phyloP scores from a whole-genome alignment of 2,797 vertebrate genomes.

The Rhinogobio ventralis region DNA sequence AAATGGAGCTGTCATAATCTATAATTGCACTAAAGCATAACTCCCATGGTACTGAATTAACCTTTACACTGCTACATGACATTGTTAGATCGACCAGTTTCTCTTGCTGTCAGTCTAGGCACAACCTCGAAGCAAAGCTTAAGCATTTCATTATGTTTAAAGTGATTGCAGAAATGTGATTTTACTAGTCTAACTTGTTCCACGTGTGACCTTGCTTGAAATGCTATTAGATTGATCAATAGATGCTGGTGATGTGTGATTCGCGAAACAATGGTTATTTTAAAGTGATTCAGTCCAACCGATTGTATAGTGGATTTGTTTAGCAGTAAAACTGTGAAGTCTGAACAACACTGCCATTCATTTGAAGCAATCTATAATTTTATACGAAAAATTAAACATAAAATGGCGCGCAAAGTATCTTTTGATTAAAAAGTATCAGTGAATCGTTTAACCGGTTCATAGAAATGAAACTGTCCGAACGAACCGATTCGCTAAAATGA shows the following conservation, averaged over 20 bases:
- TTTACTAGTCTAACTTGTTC: slow-evolving; percentile 19
- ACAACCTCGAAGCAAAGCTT: not conserved
- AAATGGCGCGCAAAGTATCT: not conserved
- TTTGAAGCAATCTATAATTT: not conserved
- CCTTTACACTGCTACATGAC: not conserved
- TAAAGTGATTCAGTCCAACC: slow-evolving; percentile 9
- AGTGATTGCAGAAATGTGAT: slow-evolving; percentile 6
- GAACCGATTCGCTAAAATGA: not conserved
- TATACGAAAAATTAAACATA: not conserved
- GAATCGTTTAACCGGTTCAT: not conserved
- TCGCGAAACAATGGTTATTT: not conserved
- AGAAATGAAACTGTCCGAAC: not conserved
- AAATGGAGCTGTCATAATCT: not conserved
- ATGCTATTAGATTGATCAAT: not conserved
- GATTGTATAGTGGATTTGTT: not conserved
- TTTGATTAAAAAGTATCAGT: not conserved
- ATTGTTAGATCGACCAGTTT: not conserved
- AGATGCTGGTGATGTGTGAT: not conserved
- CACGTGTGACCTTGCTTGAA: not conserved
- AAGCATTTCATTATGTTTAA: not conserved
- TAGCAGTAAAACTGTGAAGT: not conserved
- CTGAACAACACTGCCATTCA: not conserved
- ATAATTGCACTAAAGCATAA: not conserved
- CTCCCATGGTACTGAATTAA: not conserved
- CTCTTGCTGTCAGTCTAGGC: not conserved